Evolutionary conservation across 2,888 invertebrate genomes (phyloP).

Genomic region (Amiota minor): DNA sequence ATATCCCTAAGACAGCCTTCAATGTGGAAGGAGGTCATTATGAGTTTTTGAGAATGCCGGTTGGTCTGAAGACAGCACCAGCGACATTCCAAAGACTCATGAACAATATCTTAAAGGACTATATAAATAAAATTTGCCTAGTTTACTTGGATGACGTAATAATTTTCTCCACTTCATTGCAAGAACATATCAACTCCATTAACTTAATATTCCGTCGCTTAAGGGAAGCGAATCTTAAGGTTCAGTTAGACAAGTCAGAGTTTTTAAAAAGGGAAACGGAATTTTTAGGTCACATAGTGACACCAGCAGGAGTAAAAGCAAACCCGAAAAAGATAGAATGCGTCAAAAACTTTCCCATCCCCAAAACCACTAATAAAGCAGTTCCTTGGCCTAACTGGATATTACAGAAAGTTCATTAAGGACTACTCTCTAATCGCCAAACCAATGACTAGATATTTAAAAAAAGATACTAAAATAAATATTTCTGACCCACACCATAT

Average conservation of each 20-base stretch:
- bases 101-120: background rate
- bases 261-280: background rate
- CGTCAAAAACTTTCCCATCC: background rate
- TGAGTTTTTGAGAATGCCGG: conserved; percentile 13
- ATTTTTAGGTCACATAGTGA: conserved; percentile 16
- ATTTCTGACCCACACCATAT: conserved; percentile 1
- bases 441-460: no score
- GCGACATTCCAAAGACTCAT: conserved; percentile 12
- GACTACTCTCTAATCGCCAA: no score
- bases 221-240: background rate
- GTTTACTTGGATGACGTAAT: conserved; percentile 11
- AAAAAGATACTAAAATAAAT: background rate
- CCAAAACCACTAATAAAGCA: conserved; percentile 1
- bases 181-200: background rate
- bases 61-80: no score
- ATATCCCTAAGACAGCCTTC: conserved; percentile 10
- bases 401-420: no score
- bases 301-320: conserved; percentile 2
- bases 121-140: background rate
- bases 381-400: background rate
- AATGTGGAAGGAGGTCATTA: conserved; percentile 1
- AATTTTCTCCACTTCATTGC: background rate
- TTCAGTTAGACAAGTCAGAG: background rate
- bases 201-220: background rate
- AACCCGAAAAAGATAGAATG: background rate